These are phyloP conservation scores for Dolichoris vasculosae DNA, from an alignment of 1,140 invertebrate species.

Conservation along the genomic window DNA sequence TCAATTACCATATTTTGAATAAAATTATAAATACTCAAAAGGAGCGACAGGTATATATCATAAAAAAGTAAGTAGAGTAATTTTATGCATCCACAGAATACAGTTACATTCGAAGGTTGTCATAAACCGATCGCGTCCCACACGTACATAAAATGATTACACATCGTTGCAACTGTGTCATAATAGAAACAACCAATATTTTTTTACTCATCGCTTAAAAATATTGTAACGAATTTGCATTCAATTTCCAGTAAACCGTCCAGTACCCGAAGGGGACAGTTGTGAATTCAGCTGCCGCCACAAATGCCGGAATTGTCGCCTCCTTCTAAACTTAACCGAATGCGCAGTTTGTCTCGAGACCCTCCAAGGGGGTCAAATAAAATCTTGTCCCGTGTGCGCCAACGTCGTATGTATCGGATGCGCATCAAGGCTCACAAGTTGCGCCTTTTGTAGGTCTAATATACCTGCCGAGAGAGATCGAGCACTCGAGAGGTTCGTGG, in stretches of 20 bases:
- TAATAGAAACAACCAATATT: too few species aligned
- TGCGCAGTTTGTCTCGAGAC: slow-evolving; percentile 58
- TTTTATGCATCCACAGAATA: too few species aligned
- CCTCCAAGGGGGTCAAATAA: slow-evolving; percentile 54
- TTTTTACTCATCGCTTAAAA: too few species aligned
- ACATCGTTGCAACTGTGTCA: too few species aligned
- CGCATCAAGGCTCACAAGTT: slow-evolving; percentile 40
- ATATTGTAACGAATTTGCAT: background rate
- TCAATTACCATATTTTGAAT: too few species aligned
- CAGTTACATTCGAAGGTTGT: too few species aligned
- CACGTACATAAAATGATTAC: too few species aligned
- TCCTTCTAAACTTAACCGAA: slow-evolving; percentile 48
- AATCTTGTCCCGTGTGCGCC: slow-evolving; percentile 56
- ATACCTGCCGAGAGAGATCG: slow-evolving; percentile 44
- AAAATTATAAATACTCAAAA: too few species aligned
- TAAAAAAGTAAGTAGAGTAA: too few species aligned
- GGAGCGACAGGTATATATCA: too few species aligned
- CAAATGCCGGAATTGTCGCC: slow-evolving; percentile 51
- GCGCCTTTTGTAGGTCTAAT: slow-evolving; percentile 55
- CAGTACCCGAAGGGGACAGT: background rate
- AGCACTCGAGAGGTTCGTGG: slow-evolving; percentile 55
- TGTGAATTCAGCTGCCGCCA: background rate
- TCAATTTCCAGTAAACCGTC: background rate
- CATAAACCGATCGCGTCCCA: too few species aligned
- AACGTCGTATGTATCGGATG: slow-evolving; percentile 57